Conservation (phyloP, 2,888 invertebrate species). For the Chalcis sispes region DNA sequence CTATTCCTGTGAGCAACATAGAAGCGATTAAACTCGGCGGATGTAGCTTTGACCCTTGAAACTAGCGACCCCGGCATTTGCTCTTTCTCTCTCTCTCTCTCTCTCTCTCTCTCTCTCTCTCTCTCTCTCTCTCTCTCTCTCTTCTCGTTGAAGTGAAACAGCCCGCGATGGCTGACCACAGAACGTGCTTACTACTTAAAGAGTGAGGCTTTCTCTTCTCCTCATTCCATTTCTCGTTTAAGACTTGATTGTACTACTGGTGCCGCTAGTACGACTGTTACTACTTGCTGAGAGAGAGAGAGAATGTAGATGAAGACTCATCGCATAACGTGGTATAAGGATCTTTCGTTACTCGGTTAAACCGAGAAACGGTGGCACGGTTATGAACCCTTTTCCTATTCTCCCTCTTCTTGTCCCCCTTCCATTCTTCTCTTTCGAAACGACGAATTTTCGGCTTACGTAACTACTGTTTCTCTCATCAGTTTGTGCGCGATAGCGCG, state of each 20-base stretch:
- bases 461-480: not conserved
- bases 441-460: not conserved
- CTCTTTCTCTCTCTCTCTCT: too few species aligned
- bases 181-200: conserved; percentile 43
- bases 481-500: conserved; percentile 1
- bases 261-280: not conserved
- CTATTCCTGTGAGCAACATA: too few species aligned
- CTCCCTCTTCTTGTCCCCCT: too few species aligned
- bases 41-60: too few species aligned
- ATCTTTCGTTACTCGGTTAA: conserved; percentile 5
- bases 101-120: too few species aligned
- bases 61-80: too few species aligned
- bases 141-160: not conserved
- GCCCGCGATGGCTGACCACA: conserved; percentile 11
- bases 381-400: conserved; percentile 1
- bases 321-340: not conserved
- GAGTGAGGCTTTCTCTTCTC: not conserved
- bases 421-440: too few species aligned
- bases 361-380: not conserved
- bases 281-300: not conserved
- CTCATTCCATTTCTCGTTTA: not conserved
- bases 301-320: too few species aligned
- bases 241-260: not conserved
- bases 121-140: too few species aligned
- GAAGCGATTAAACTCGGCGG: too few species aligned